Percentiles rank a stretch among this genome's conserved stretches.
Conservation (phyloP, 2,888 invertebrate species). For the Polydrusus cervinus region DNA sequence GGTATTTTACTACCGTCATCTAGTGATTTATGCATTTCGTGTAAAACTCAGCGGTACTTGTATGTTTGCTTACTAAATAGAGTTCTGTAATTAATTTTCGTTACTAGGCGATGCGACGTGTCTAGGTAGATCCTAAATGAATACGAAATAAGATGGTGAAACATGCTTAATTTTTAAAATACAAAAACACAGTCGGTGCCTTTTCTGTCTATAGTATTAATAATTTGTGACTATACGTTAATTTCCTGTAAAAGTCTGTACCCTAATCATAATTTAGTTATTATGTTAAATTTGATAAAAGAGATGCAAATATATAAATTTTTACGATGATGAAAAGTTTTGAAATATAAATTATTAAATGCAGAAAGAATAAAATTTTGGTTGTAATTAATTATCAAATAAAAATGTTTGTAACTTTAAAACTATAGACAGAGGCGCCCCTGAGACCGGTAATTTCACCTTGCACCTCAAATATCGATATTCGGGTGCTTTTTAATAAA, state of each 20-base stretch:
- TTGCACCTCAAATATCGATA: too few relatives aligned
- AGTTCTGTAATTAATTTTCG: conserved; percentile 18
- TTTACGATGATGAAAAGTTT: too few relatives aligned
- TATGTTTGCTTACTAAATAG: conserved; percentile 21
- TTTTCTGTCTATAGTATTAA: background rate
- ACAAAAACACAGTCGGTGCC: background rate
- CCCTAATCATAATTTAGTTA: background rate
- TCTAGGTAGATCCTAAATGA: conserved; percentile 8
- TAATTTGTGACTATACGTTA: background rate
- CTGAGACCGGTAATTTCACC: too few relatives aligned
- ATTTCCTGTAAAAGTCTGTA: background rate
- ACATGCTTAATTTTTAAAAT: conserved; percentile 12
- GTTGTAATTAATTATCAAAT: too few relatives aligned
- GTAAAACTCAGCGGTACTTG: conserved; percentile 4
- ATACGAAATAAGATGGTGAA: conserved; percentile 28
- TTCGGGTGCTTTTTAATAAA: too few relatives aligned
- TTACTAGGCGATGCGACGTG: conserved; percentile 14
- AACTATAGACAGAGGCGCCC: too few relatives aligned
- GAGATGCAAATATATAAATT: too few relatives aligned
- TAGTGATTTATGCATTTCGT: conserved; percentile 28
- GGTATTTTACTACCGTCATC: background rate
- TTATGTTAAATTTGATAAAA: background rate
- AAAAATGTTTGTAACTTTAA: too few relatives aligned
- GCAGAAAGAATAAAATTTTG: too few relatives aligned
- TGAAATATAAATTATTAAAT: too few relatives aligned